Evolutionary conservation across 1,140 invertebrate genomes (phyloP), one percentile per base, ranked within the genome.

Genomic region (Oreohelix idahoensis): DNA sequence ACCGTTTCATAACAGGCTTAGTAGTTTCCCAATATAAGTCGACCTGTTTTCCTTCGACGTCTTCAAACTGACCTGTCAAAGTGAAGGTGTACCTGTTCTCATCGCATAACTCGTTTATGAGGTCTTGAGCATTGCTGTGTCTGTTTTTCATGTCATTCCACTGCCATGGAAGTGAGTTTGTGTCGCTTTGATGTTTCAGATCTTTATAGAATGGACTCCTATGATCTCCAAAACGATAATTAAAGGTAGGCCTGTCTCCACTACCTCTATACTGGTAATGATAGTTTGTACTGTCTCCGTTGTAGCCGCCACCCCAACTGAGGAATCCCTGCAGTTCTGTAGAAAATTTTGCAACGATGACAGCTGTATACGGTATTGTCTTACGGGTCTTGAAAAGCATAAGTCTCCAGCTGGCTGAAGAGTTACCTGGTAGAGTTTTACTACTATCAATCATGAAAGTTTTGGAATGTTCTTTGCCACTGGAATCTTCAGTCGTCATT

Each of bases 311-410:
- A 10, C 29, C 75, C 75, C 75, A 78, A 5, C 75, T 38, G 11
- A 78, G 32, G 51, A 78, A 78, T 4, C 75, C 75, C 26, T 35
- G 42, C 2, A 78, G 42, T 36, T 78, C 75, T 78, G 51, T 63
- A 4, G 75, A 78, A 38, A 78, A 78, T 42, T 58, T 29, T 13
- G n/a, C 17, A 15, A 58, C 11, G 15, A 78, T 63, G 32, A 15
- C 53, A 15, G 75, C 75, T 35, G 75, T 78, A 39, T 78, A 78
- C 1, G 42, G 42, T 63, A 78, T 39, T 29, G 75, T 53, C 10
- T 13, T 53, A 2, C 51, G 32, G 15, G 17, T 78, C 1, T 51
- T 78, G n/a, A 26, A 53, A 38, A 78, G 4, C 11, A 78, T 5
- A 5, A 58, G 26, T 17, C 1, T 58, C 17, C n/a, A 78, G 1